Evolutionary conservation across 2,888 invertebrate genomes (phyloP).

Genomic region (Tipula helvola): DNA sequence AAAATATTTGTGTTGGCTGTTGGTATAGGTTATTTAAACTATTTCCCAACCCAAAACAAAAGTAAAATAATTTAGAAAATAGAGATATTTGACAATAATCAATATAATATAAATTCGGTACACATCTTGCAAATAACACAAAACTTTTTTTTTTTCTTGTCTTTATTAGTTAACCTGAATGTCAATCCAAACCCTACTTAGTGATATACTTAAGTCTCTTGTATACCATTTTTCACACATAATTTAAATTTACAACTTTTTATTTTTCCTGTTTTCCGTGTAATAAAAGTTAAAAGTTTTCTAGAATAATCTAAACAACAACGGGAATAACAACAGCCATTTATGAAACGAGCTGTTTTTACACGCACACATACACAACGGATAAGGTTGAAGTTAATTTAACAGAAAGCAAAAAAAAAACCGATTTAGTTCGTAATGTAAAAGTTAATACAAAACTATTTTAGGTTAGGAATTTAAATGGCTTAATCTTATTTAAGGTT

Average conservation of each 20-base stretch:
- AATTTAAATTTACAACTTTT: neutral
- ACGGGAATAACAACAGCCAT: neutral
- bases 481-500: neutral
- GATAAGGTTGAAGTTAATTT: neutral
- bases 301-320: neutral
- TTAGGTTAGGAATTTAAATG: neutral
- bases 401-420: neutral
- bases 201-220: neutral
- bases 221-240: neutral
- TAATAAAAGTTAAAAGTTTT: neutral
- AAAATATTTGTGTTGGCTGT: neutral
- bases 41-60: neutral
- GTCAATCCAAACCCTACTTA: neutral
- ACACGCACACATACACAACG: neutral
- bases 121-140: neutral
- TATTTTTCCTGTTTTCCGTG: neutral
- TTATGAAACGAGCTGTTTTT: neutral
- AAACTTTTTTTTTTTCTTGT: neutral
- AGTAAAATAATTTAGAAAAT: neutral
- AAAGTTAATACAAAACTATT: neutral
- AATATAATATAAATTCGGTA: neutral
- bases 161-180: neutral
- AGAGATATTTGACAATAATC: neutral
- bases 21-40: neutral
- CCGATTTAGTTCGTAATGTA: neutral